Evolutionary conservation across 2,113 vertebrate genomes (phyloP).

Genomic region (Pygoscelis adeliae): DNA sequence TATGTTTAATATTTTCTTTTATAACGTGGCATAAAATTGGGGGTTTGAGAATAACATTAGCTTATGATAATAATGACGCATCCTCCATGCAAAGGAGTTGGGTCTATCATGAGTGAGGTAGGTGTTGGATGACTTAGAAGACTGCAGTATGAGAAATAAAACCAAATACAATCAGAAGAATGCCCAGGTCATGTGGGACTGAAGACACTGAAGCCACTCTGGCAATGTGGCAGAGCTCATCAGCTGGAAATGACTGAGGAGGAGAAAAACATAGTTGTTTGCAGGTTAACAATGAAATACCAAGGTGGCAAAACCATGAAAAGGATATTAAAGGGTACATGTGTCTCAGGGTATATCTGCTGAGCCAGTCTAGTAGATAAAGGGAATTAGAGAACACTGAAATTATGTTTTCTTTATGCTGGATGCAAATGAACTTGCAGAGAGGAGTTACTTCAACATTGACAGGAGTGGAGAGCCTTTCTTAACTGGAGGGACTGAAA

Average conservation of each 20-base stretch:
- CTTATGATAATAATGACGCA: neutral
- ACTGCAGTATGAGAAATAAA: neutral
- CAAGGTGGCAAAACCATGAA: neutral
- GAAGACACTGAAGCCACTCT: neutral
- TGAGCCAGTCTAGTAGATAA: neutral
- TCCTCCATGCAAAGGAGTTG: neutral
- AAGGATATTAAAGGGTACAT: neutral
- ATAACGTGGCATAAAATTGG: neutral
- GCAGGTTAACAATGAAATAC: neutral
- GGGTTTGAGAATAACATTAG: neutral
- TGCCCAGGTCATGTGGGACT: neutral
- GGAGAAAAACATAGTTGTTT: neutral
- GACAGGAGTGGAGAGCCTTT: neutral
- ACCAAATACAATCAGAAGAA: neutral
- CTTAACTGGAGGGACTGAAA: neutral
- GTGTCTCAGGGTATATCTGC: neutral
- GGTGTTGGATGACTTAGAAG: neutral
- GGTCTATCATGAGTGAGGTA: neutral
- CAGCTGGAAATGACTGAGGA: neutral
- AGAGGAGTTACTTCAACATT: neutral
- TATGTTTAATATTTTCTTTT: neutral
- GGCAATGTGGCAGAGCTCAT: neutral
- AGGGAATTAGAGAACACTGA: neutral
- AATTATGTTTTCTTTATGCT: neutral
- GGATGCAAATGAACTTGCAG: neutral